A percentile compares a stretch with the other conserved stretches of the same genome.
These are phyloP conservation scores for Diglossa cyanea DNA, from an alignment of 2,797 vertebrate species.

Conservation along the genomic window DNA sequence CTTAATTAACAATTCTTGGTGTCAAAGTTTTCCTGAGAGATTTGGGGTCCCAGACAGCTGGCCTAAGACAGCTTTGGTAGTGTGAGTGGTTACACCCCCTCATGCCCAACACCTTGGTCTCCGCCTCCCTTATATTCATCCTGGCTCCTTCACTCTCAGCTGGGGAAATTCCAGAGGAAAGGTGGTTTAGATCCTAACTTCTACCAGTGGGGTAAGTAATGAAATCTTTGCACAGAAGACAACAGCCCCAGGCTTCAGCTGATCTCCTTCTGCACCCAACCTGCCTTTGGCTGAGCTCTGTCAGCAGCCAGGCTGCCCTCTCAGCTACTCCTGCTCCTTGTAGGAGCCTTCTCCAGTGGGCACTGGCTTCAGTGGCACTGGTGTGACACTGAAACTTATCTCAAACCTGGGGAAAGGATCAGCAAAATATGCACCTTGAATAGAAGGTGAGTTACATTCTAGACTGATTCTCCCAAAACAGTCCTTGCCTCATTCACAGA, in stretches of 20 bases:
- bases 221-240: not conserved
- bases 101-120: not conserved
- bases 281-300: not conserved
- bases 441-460: not conserved
- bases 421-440: not conserved
- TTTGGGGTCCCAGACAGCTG: not conserved
- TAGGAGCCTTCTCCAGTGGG: not conserved
- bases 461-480: not conserved
- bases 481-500: too few relatives aligned
- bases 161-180: not conserved
- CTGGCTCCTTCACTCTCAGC: not conserved
- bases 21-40: not conserved
- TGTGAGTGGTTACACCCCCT: not conserved
- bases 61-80: not conserved
- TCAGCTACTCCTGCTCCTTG: not conserved
- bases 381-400: not conserved
- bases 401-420: not conserved
- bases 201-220: rapidly evolving
- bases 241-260: not conserved
- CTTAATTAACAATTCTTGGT: not conserved
- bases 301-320: not conserved
- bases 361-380: not conserved
- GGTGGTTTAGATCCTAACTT: not conserved
- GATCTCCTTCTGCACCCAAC: not conserved
- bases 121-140: not conserved